Base-by-base conservation (phyloP, 2,888 invertebrate species). In the Geotrupes spiniger region DNA sequence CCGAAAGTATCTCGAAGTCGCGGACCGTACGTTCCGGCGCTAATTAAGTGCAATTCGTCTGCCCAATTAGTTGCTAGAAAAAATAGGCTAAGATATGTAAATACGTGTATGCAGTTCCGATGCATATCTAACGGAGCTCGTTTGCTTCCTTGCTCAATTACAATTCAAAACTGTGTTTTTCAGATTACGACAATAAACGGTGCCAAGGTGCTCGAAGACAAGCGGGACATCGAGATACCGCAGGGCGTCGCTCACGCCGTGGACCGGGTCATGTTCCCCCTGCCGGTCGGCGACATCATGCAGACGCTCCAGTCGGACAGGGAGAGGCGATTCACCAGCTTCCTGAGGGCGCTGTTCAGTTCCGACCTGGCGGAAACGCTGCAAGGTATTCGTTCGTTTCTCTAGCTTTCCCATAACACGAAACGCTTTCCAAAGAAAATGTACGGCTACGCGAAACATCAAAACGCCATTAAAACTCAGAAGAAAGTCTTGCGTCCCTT, bases 251-350 rank as follows among this genome's bases (percentile, higher is more conserved):
- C 90, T 0, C 91, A 92, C 64, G 85, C 88, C 0, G 80, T 92
- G 1, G 92, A 92, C 71, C 76, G 89, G 15, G 91, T 91, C 2
- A 89, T 92, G 90, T 92, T 92, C 77, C 92, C 92, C 1, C 76
- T 92, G 52, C 92, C 92, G 0, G 91, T 92, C 1, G 92, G 92
- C 1, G 91, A 92, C 72, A 74, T 92, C 42, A 79, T 90, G 28
- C 90, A 90, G 71, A 92, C 92, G 0, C 74, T 92, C 42, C 89
- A 90, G 65, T 87, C 90, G 0, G 92, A 92, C 72, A 76, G 90
- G 36, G 91, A 91, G 66, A 76, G 85, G 55, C 76, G 91, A 57
- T 92, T 91, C 73, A 85, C 85, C 12, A 86, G 81, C 42, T 88
- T 91, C 76, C 74, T 91, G 28, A 84, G 86, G 66, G 85, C 89